Evolutionary conservation across 2,797 vertebrate genomes (phyloP), one percentile per base, ranked within the genome.

Genomic region (Lepus oiostolus): DNA sequence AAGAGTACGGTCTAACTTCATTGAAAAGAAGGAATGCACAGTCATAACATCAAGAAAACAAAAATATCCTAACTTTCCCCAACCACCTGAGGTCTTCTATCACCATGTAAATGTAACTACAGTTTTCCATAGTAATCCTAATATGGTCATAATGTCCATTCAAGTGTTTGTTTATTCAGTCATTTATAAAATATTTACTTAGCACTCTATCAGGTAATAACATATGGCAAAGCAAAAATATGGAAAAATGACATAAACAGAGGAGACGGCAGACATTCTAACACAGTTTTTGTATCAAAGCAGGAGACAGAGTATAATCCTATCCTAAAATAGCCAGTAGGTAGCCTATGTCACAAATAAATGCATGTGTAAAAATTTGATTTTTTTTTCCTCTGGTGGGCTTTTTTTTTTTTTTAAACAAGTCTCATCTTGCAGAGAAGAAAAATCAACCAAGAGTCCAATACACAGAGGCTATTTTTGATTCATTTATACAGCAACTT

Each of bases 291-390:
- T 22, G 22, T 2, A 32, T 13, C 14, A 6, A 6, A 80, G 13
- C 9, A 35, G 30, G 68, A 71, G 54, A 60, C 3, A 58, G 62
- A 2, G 13, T 71, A 54, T 30, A 38, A 30, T 62, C 58, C 13
- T 54, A 30, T 62, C 58, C 11, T n/a, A 52, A 38, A 83, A 60
- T 63, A 32, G 26, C 32, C 12, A 50, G 24, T 75, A 24, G 70
- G 11, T 60, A 32, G 16, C 13, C 65, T 80, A 58, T 79, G 89
- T 75, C 30, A 58, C 75, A 93, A 67, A 88, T 72, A 81, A 88
- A 88, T 32, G 26, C 13, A 62, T 54, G 35, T 16, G 3, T 68
- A 35, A 85, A 84, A 26, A 42, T 58, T 88, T 77, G n/a, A 76
- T 68, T 65, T 79, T 35, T 5, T 93, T 54, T 1, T 38, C 47